Percentiles rank a stretch among this genome's conserved stretches.
Conservation (phyloP, 2,113 vertebrate genomes). For the Meleagris gallopavo region DNA sequence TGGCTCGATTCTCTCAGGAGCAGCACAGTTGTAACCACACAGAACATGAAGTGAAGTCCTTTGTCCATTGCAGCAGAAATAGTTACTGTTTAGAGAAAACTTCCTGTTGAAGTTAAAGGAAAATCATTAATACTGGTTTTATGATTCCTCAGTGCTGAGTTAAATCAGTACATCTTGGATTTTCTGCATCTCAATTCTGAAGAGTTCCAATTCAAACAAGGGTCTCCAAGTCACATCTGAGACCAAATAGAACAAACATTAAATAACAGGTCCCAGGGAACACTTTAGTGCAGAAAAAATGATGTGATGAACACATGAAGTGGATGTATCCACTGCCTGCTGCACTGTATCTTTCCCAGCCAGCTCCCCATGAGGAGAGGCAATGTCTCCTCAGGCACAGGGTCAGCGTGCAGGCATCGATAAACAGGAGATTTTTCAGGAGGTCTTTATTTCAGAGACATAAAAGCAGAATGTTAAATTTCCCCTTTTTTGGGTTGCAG, state of each 20-base stretch:
- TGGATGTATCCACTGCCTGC: neutral
- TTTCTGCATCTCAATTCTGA: neutral
- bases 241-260: neutral
- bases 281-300: neutral
- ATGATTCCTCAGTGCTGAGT: neutral
- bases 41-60: neutral
- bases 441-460: neutral
- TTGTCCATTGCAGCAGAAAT: conserved; percentile 38
- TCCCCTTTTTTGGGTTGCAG: neutral
- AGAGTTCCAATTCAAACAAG: neutral
- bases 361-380: neutral
- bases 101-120: conserved; percentile 29
- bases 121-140: neutral
- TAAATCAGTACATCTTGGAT: neutral
- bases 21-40: neutral
- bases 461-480: neutral
- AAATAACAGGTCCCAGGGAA: neutral
- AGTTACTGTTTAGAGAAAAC: neutral
- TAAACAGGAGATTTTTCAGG: neutral
- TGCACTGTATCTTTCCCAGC: neutral
- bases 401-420: too few species aligned
- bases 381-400: too few species aligned
- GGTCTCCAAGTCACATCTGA: neutral
- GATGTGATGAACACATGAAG: neutral
- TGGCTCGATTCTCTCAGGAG: conserved; percentile 43